Percentiles rank a stretch among this genome's conserved stretches.
Conservation (phyloP, 30 jellyfish, hydroid and myxozoan species). For the Turritopsis dohrnii region DNA sequence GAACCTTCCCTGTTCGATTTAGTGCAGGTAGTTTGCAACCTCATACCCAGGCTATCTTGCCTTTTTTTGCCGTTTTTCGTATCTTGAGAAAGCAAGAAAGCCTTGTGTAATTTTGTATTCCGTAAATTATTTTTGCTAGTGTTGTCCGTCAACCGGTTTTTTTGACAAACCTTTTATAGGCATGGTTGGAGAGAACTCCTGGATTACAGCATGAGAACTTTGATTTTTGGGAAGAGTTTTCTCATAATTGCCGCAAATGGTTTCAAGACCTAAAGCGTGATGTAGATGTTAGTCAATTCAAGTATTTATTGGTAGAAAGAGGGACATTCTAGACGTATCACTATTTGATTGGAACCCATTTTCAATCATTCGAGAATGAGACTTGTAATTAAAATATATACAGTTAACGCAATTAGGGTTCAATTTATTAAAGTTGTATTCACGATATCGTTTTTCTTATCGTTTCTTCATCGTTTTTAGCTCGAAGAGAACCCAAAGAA, state of each 20-base stretch:
- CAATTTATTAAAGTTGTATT: too few species aligned
- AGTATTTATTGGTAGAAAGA: not conserved
- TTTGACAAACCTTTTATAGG: conserved; percentile 30
- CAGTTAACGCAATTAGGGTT: too few species aligned
- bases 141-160: not conserved
- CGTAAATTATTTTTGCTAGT: too few species aligned
- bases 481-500: not conserved
- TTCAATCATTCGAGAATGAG: too few species aligned
- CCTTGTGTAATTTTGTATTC: too few species aligned
- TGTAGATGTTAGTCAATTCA: conserved; percentile 27
- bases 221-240: conserved; percentile 55
- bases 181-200: conserved; percentile 85
- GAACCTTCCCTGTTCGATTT: conserved; percentile 61
- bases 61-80: too few species aligned
- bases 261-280: conserved; percentile 26
- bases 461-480: not conserved
- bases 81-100: too few species aligned
- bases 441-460: too few species aligned
- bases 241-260: conserved; percentile 35
- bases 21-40: conserved; percentile 60
- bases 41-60: too few species aligned
- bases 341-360: too few species aligned
- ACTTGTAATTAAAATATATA: too few species aligned
- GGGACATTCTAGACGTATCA: too few species aligned
- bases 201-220: conserved; percentile 52